Evolutionary conservation across 2,888 invertebrate genomes (phyloP), one percentile per base, ranked within the genome.

Genomic region (Orthosia cruda): DNA sequence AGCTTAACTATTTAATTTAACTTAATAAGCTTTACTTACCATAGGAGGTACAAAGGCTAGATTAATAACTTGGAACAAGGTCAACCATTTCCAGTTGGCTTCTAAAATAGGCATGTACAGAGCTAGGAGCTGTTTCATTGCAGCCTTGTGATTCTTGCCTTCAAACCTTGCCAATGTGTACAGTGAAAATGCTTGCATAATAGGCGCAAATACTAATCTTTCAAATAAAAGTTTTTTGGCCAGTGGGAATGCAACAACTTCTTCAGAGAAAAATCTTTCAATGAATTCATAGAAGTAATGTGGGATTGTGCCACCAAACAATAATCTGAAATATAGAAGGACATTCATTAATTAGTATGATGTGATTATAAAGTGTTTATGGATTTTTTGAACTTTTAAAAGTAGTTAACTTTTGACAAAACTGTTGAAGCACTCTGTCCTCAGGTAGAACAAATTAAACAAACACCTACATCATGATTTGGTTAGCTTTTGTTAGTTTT

Each of bases 261-360:
- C 97, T 80, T 97, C 97, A 0, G 97, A 97, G 74, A 98, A 97
- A 50, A 97, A 84, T 67, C 95, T 94, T 83, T 98, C 98, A 62
- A 98, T 89, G 52, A 97, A 94, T 81, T 96, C 95, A 89, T 98
- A 98, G 92, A 98, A 98, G 90, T 97, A 98, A 93, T 98, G 98
- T 0, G 98, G 98, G 5, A 98, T 95, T 3, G 98, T 97, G 47
- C 98, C 98, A 71, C 98, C 98, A 93, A 98, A 98, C n/a, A 98
- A 89, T 61, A 98, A 95, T 64, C 98, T 98, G 93, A 93, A 70
- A 74, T 50, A 69, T 45, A 70, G 47, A 57, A 50, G 12, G 2
- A 4, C 4, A 13, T 13, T 45, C n/a, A 16, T 23, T 3, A 20
- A 2, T 62, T 12, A 13, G 1, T 58, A 26, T 49, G 40, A 65